Base-by-base conservation (phyloP, 1,140 invertebrate species). In the Pseudomyrmex concolor region DNA sequence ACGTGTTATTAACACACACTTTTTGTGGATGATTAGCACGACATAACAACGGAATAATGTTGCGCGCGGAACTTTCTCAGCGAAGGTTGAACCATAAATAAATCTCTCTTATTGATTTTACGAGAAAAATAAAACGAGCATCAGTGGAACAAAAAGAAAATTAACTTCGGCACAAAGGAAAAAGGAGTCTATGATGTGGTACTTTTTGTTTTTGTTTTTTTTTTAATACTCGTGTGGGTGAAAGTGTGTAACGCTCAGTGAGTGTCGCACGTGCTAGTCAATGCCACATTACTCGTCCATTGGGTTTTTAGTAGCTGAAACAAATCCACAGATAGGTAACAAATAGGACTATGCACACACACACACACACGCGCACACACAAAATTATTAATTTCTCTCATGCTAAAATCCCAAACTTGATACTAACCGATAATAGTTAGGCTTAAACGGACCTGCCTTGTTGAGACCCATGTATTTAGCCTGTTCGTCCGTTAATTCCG, bases 391-490 rank as follows among this genome's bases (percentile, higher is more conserved):
- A 34, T 63, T 34, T 13, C 15, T 19, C 22, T 74, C 68, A n/a
- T 62, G 50, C 19, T 25, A 9, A 15, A 9, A 50, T 15, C 7
- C 15, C 73, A 15, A 22, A 54, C 25, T 59, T 34, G 78, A 77
- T 89, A 92, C 86, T 90, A 84, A 99, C 96, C 99, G 97, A 94
- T 99, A 99, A 94, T 99, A 99, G 94, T 99, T 99, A 88, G 99
- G 98, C 94, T 99, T 99, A 94, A 99, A 99, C 83, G 98, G 98
- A 70, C 99, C 99, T 82, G 98, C 97, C 95, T 99, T 99, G 92
- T 98, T 99, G 19, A 99, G 96, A 78, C 99, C 99, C 95, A 99
- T 97, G 92, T 99, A 99, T 94, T 99, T 99, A 72, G 98, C 98
- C 94, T 99, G 99, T 90, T 99, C 99, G 92, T 99, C 99, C 10